Conservation (phyloP, 1,140 invertebrate genomes). For the Epicauta chinensis region DNA sequence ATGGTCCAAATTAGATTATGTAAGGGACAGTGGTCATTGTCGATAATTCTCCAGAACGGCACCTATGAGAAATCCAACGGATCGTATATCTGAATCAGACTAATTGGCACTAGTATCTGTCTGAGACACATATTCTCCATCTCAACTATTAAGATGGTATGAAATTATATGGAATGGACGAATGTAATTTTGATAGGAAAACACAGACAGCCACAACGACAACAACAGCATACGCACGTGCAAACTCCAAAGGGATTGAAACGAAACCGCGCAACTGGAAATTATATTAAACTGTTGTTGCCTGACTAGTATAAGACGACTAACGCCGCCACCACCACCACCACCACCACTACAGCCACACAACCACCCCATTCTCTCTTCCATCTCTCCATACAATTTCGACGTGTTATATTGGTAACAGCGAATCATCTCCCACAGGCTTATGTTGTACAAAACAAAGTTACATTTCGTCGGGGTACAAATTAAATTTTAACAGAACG, state of each 20-base stretch:
- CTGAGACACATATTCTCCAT: constrained; percentile 5
- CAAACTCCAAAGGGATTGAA: constrained; percentile 37
- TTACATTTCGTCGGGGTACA: constrained; percentile 41
- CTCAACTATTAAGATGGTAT: neutral
- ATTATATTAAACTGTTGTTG: constrained; percentile 37
- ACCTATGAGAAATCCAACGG: constrained; percentile 30
- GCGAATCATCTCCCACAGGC: constrained; percentile 29
- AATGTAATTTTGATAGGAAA: constrained; percentile 27
- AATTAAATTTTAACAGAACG: constrained; percentile 43
- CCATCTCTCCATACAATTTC: neutral
- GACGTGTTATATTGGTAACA: constrained; percentile 10
- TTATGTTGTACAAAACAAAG: constrained; percentile 39
- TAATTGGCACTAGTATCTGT: constrained; percentile 19
- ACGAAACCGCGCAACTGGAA: constrained; percentile 36
- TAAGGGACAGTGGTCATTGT: constrained; percentile 27
- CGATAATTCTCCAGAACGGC: constrained; percentile 30
- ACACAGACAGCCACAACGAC: constrained; percentile 28
- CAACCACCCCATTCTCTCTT: neutral
- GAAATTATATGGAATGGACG: neutral
- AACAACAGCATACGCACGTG: constrained; percentile 28
- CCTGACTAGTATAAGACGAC: constrained; percentile 13
- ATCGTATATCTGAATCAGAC: constrained; percentile 25
- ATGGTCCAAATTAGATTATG: constrained; percentile 33
- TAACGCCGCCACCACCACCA: neutral
- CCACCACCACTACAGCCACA: neutral